Evolutionary conservation across 92 coral and sea anemone species (phyloP).

Genomic region (Anthopleura xanthogrammica): DNA sequence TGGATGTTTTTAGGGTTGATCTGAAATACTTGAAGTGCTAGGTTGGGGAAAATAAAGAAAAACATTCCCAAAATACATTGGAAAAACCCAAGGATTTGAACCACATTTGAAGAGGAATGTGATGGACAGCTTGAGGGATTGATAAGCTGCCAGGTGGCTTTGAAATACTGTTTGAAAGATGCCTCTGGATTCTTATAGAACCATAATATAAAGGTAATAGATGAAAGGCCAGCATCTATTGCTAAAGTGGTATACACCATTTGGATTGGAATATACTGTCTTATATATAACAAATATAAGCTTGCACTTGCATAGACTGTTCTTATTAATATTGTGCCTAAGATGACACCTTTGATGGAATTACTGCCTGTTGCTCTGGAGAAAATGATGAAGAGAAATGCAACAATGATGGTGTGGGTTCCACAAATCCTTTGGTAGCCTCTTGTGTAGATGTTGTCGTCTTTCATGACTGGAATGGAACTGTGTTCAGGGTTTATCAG

Average conservation of each 20-base stretch:
- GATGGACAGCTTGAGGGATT: constrained; percentile 13
- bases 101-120: constrained; percentile 8
- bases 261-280: constrained; percentile 11
- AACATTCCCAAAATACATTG: constrained; percentile 13
- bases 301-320: constrained; percentile 10
- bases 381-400: constrained; percentile 17
- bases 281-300: constrained; percentile 13
- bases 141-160: constrained; percentile 25
- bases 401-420: neutral
- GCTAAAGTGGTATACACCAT: neutral
- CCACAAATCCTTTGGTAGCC: constrained; percentile 24
- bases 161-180: neutral
- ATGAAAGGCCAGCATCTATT: neutral
- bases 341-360: constrained; percentile 1
- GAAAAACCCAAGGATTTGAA: constrained; percentile 15
- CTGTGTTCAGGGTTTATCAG: neutral
- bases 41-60: constrained; percentile 7
- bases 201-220: constrained; percentile 15
- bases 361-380: constrained; percentile 15
- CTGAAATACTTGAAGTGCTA: neutral
- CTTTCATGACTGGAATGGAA: neutral
- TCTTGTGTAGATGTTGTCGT: neutral
- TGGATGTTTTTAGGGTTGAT: constrained; percentile 10
- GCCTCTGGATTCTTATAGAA: neutral
- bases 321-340: constrained; percentile 13